Conservation (phyloP, 2,888 invertebrate genomes). For the Griposia aprilina region DNA sequence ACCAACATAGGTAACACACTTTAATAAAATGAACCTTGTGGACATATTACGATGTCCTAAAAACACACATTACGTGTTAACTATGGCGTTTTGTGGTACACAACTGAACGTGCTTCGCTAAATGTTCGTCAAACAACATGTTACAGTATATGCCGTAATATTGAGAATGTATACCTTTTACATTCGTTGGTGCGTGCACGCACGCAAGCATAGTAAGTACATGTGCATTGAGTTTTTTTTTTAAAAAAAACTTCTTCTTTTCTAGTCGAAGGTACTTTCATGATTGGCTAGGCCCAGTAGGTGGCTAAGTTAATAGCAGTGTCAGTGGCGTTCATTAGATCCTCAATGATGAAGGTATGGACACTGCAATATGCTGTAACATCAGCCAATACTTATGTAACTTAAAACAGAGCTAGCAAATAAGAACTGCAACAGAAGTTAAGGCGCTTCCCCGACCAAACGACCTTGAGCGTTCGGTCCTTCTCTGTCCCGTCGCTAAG, state of each 20-base stretch:
- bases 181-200: not conserved
- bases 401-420: not conserved
- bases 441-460: too few relatives aligned
- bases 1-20: conserved; percentile 1
- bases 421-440: not conserved
- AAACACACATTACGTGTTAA: conserved; percentile 65
- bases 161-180: not conserved
- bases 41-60: conserved; percentile 71
- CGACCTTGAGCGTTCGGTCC: too few relatives aligned
- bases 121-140: conserved; percentile 50
- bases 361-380: not conserved
- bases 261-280: not conserved
- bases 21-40: conserved; percentile 66
- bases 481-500: too few relatives aligned
- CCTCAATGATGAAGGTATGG: not conserved
- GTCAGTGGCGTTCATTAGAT: not conserved
- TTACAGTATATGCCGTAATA: conserved; percentile 45
- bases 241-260: not conserved
- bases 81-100: conserved; percentile 35
- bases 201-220: not conserved
- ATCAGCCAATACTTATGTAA: not conserved
- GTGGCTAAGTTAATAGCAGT: not conserved
- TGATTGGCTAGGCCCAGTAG: not conserved
- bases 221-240: too few relatives aligned
- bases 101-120: conserved; percentile 41